Percentiles rank a stretch among this genome's conserved stretches.
Conservation (phyloP, 2,888 invertebrate genomes). For the Acanthosepion lycidas region DNA sequence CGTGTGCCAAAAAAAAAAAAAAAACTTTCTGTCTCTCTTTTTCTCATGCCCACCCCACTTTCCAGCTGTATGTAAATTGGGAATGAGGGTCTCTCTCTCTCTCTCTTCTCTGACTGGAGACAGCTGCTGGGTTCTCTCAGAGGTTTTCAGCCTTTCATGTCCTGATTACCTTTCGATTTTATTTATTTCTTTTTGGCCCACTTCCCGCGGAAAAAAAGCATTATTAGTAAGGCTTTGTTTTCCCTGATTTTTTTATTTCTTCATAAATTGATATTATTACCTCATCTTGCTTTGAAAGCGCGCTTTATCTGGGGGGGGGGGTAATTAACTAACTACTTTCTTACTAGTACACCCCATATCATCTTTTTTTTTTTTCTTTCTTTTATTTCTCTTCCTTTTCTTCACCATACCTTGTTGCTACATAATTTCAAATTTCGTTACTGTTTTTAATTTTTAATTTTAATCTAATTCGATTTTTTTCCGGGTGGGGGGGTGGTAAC, state of each 20-base stretch:
- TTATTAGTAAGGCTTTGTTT: background rate
- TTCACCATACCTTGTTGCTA: too few species aligned
- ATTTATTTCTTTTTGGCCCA: background rate
- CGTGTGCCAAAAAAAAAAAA: background rate
- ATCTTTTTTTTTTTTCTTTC: background rate
- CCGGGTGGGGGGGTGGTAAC: too few species aligned
- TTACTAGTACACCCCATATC: background rate
- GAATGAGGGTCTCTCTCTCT: too few species aligned
- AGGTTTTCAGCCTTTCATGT: background rate
- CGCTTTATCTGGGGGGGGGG: background rate
- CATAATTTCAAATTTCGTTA: too few species aligned
- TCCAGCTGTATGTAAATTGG: constrained; percentile 46
- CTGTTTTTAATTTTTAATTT: too few species aligned
- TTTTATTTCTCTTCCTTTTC: too few species aligned
- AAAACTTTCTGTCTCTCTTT: background rate
- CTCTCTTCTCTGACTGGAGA: background rate
- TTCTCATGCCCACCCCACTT: background rate
- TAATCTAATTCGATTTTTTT: too few species aligned
- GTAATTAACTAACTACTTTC: too few species aligned
- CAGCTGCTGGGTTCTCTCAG: constrained; percentile 36
- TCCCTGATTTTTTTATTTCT: background rate
- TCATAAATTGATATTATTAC: too few species aligned
- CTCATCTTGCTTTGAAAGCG: background rate
- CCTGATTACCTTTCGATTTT: constrained; percentile 33
- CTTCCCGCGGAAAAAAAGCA: background rate